Percentiles rank a stretch among this genome's conserved stretches.
phyloP scores from a whole-genome alignment of 2,113 vertebrate species.

The Sardina pilchardus region DNA sequence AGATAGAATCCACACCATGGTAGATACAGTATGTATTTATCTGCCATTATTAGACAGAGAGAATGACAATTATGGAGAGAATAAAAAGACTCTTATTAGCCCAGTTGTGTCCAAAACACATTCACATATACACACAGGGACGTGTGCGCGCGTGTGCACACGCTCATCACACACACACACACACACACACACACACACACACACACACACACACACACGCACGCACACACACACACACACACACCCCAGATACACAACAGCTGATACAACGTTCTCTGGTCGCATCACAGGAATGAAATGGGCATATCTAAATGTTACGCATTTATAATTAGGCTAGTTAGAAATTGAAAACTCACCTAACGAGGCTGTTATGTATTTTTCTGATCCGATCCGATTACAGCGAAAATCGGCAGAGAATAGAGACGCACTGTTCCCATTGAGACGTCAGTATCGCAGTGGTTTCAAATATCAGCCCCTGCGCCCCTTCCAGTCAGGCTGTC shows the following conservation, averaged over 20 bases:
- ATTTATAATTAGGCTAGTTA: neutral
- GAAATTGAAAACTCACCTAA: constrained; percentile 63
- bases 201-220: neutral
- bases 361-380: constrained; percentile 59
- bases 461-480: constrained; percentile 71
- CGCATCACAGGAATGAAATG: neutral
- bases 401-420: constrained; percentile 62
- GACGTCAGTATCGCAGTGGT: constrained; percentile 34
- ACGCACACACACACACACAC: constrained; percentile 11
- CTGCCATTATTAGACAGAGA: neutral
- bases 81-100: neutral
- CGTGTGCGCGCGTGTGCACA: neutral
- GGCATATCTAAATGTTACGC: neutral
- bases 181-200: constrained; percentile 17
- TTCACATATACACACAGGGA: neutral
- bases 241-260: constrained; percentile 23
- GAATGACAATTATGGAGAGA: no score
- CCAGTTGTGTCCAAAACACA: neutral
- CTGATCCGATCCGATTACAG: constrained; percentile 63
- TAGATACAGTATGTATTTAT: neutral
- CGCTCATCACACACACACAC: neutral
- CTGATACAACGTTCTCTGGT: constrained; percentile 29
- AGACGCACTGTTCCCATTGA: constrained; percentile 59
- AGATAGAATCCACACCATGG: neutral
- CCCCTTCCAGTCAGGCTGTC: constrained; percentile 66